A percentile compares a stretch with the other conserved stretches of the same genome.
These are phyloP conservation scores for Danio rerio DNA, from an alignment of 2,113 vertebrate species.

Conservation along the genomic window DNA sequence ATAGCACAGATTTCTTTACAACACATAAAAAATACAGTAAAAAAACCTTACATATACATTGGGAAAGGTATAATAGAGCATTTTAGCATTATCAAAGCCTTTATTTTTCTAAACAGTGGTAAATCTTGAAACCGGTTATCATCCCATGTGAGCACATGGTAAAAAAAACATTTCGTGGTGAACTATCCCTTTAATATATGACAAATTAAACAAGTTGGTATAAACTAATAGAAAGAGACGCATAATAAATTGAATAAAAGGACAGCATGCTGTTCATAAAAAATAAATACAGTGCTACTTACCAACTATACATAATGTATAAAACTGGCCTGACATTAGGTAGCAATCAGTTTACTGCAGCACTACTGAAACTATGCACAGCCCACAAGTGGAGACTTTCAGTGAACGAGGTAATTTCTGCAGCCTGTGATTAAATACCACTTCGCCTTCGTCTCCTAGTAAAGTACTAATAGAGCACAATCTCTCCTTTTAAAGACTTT, in stretches of 20 bases:
- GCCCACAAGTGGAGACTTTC: neutral
- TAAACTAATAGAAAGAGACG: neutral
- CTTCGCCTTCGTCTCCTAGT: neutral
- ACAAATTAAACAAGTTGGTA: neutral
- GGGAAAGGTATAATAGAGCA: too few species aligned
- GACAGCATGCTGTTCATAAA: neutral
- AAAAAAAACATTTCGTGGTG: too few species aligned
- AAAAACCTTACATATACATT: too few species aligned
- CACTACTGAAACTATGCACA: neutral
- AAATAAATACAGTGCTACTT: neutral
- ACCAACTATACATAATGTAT: neutral
- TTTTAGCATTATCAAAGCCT: too few species aligned
- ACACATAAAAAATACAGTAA: too few species aligned
- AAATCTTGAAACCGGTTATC: too few species aligned
- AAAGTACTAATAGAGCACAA: constrained; percentile 14
- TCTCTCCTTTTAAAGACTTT: neutral
- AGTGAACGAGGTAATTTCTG: too few species aligned
- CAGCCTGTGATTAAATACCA: too few species aligned
- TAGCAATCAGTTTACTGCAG: neutral
- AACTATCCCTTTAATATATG: neutral
- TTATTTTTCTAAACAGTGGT: too few species aligned
- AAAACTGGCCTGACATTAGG: neutral
- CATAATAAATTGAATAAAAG: neutral
- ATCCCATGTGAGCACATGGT: too few species aligned
- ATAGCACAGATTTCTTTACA: too few species aligned